Evolutionary conservation across 92 coral and sea anemone genomes (phyloP).

Genomic region (Palythoa grandis): DNA sequence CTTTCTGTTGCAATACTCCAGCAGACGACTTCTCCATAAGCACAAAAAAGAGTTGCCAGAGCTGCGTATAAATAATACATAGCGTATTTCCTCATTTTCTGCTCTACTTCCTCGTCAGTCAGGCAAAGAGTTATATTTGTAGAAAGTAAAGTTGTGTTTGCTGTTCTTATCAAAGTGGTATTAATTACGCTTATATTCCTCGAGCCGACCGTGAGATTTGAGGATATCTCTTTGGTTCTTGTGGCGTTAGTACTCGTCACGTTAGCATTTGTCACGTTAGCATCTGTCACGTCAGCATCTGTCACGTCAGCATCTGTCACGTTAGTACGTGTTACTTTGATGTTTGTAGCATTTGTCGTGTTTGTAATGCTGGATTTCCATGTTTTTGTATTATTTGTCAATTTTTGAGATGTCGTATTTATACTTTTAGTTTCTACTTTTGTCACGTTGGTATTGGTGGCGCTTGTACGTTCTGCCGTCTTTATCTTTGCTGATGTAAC

Average conservation of each 20-base stretch:
- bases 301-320: constrained; percentile 39
- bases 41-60: constrained; percentile 80
- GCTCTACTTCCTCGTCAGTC: constrained; percentile 59
- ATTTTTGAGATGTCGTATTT: constrained; percentile 12
- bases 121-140: constrained; percentile 40
- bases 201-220: background rate
- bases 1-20: constrained; percentile 89
- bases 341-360: background rate
- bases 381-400: background rate
- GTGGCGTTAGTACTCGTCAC: constrained; percentile 33
- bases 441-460: constrained; percentile 26
- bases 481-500: too few relatives aligned
- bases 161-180: constrained; percentile 11
- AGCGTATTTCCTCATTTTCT: constrained; percentile 79
- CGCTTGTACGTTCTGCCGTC: background rate
- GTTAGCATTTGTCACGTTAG: background rate
- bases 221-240: constrained; percentile 12
- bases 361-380: background rate
- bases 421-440: constrained; percentile 29
- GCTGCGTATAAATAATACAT: constrained; percentile 86
- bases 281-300: background rate
- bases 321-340: background rate
- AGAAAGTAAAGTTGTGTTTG: constrained; percentile 25
- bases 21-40: constrained; percentile 86
- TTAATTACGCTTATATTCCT: constrained; percentile 9